Evolutionary conservation across 2,113 vertebrate genomes (phyloP).

Genomic region (Globicephala melas): DNA sequence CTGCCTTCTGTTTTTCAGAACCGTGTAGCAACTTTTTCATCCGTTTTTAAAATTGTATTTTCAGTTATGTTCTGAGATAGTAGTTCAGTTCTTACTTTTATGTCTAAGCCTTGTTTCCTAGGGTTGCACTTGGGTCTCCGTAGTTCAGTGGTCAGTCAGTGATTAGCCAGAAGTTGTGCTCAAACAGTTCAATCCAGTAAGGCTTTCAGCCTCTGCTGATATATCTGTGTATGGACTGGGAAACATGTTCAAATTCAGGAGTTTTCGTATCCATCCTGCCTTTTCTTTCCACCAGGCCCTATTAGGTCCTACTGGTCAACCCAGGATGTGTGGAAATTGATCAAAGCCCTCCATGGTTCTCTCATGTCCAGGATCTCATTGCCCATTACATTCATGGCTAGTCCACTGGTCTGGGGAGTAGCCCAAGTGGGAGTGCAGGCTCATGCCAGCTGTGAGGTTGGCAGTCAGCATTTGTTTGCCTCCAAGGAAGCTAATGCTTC

Average conservation of each 20-base stretch:
- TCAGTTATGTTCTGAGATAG: background rate
- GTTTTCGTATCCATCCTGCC: background rate
- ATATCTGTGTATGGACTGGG: background rate
- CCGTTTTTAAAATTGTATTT: background rate
- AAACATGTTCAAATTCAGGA: background rate
- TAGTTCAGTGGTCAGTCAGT: background rate
- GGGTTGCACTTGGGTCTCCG: background rate
- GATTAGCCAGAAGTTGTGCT: background rate
- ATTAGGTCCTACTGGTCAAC: background rate
- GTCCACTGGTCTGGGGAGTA: background rate
- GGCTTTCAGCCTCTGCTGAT: background rate
- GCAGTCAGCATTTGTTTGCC: background rate
- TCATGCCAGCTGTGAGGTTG: background rate
- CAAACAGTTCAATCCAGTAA: background rate
- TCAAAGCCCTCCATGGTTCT: background rate
- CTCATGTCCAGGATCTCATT: background rate
- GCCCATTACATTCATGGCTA: background rate
- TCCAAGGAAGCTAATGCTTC: background rate
- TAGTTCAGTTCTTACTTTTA: background rate
- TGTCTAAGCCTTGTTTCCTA: background rate
- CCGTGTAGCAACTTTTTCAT: background rate
- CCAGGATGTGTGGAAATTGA: background rate
- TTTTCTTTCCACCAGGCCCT: background rate
- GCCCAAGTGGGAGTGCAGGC: too few species aligned
- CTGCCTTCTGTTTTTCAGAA: background rate